Evolutionary conservation across 2,113 vertebrate species (phyloP), one percentile per base, ranked within the genome.

Genomic region (Aplodontia rufa): DNA sequence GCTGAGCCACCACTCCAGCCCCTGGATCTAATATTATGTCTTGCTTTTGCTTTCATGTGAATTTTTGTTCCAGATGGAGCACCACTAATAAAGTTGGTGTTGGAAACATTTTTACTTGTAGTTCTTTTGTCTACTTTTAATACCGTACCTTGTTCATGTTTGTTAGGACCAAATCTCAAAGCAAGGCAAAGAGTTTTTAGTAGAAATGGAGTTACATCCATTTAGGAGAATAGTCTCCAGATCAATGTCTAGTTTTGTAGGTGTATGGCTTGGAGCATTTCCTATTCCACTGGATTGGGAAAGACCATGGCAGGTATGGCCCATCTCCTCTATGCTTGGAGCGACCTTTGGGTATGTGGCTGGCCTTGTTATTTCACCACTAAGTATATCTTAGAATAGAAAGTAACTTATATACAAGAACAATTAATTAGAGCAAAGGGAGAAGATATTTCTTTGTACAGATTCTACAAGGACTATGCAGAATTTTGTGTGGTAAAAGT

Each of bases 231-330:
- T 42, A 99, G 99, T 97, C 99, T 99, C 8, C 99, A 99, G 98
- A 99, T 99, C 32, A 0, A 74, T 98, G 58, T 99, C 98, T 97
- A 99, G 99, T 55, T 47, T 99, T 75, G 86, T 99, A 45, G 99
- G 99, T 97, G 98, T 99, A 87, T 99, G 99, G 99, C 94, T 99
- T 90, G 99, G 99, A 97, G 99, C 99, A 40, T 99, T 99, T 97
- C 99, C 99, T 64, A 99, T 99, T 96, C 99, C 99, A 58, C 98
- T 99, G 66, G 99, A 99, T 93, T 99, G 99, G 99, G 99, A 99
- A 98, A 98, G 99, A 90, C 99, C 99, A 2, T 99, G 99, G 99
- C 99, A 99, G 99, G 99, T 99, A n/a, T n/a, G n/a, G n/a, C n/a
- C n/a, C n/a, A n/a, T n/a, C n/a, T n/a, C n/a, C n/a, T n/a, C n/a